Evolutionary conservation across 2,113 vertebrate genomes (phyloP).

Genomic region (Corvus moneduloides): DNA sequence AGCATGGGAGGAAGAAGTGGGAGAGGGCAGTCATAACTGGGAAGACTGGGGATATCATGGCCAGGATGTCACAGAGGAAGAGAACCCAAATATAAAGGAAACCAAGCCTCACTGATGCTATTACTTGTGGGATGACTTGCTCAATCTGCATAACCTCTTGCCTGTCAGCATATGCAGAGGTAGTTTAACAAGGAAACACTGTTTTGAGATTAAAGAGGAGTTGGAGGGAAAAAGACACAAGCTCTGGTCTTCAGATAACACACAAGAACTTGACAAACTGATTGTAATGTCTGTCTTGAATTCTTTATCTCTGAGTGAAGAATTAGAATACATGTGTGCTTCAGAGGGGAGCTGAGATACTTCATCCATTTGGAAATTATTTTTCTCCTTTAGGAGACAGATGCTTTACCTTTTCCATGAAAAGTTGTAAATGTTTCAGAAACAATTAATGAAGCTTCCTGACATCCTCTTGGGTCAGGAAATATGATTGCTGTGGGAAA

Average conservation of each 20-base stretch:
- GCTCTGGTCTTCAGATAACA: background rate
- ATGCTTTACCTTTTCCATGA: slow-evolving; percentile 57
- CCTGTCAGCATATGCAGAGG: background rate
- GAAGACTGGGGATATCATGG: background rate
- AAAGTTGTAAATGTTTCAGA: slow-evolving; percentile 67
- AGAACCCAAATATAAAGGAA: background rate
- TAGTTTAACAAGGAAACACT: background rate
- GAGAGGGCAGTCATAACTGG: background rate
- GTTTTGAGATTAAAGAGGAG: background rate
- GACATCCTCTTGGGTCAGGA: slow-evolving; percentile 54
- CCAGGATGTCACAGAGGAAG: background rate
- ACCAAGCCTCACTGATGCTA: background rate
- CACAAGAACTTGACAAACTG: background rate
- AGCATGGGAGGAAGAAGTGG: rapidly evolving
- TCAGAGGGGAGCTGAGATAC: slow-evolving; percentile 5
- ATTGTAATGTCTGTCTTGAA: background rate
- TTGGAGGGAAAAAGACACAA: background rate
- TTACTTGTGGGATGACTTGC: background rate
- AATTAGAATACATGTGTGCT: background rate
- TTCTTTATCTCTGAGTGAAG: slow-evolving; percentile 23
- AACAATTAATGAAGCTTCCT: slow-evolving; percentile 67
- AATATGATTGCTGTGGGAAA: slow-evolving; percentile 65
- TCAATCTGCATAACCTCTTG: background rate
- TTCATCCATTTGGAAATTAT: slow-evolving; percentile 44
- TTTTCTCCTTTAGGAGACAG: slow-evolving; percentile 59